A percentile compares a stretch with the other conserved stretches of the same genome.
phyloP scores from a whole-genome alignment of 92 coral and sea anemone genomes.

The Anthopleura xanthogrammica region DNA sequence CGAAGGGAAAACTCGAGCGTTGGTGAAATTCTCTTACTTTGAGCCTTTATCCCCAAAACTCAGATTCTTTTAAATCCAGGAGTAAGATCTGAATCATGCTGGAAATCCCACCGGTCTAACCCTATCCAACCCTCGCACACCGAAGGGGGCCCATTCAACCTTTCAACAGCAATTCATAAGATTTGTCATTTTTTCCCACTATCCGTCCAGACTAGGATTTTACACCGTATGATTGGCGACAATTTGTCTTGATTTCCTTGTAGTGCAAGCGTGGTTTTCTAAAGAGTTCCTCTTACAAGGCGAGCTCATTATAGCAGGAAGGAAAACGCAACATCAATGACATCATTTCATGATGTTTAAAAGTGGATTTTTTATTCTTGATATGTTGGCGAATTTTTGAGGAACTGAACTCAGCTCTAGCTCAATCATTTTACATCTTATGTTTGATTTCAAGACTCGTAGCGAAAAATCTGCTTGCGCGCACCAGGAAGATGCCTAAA shows the following conservation, averaged over 20 bases:
- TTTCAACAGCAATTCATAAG: not conserved
- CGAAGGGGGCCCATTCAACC: not conserved
- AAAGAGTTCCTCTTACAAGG: not conserved
- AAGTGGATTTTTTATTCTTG: too few species aligned
- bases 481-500: too few species aligned
- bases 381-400: too few species aligned
- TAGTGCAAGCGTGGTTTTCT: not conserved
- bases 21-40: not conserved
- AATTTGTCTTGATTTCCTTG: not conserved
- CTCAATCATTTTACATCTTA: too few species aligned
- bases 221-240: conserved; percentile 1
- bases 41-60: not conserved
- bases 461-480: too few species aligned
- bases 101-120: not conserved
- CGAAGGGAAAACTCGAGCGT: not conserved
- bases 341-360: not conserved
- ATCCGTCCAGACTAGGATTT: not conserved
- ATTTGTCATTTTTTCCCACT: not conserved
- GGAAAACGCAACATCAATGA: not conserved
- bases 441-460: too few species aligned
- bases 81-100: not conserved
- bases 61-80: not conserved
- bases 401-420: too few species aligned
- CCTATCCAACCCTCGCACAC: not conserved
- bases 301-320: not conserved